These are phyloP conservation scores for Elegia similella DNA, from an alignment of 2,888 invertebrate species.

Conservation along the genomic window DNA sequence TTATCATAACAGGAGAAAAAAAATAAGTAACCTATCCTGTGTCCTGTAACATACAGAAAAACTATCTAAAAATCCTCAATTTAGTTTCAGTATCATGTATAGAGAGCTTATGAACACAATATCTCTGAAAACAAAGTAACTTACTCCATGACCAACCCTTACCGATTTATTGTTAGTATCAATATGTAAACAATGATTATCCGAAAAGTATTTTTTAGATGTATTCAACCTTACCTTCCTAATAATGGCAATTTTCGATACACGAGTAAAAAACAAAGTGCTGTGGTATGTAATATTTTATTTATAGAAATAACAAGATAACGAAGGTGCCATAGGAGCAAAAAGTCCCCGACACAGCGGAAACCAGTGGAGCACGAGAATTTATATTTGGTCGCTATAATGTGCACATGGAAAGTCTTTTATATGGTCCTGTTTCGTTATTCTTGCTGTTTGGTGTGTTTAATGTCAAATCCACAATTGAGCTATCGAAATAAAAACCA, in stretches of 20 bases:
- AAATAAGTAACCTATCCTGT: no score
- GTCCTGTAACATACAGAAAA: no score
- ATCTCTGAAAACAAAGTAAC: no score
- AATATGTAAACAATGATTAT: not conserved
- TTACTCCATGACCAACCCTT: no score
- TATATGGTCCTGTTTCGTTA: not conserved
- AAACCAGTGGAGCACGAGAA: not conserved
- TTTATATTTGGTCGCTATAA: not conserved
- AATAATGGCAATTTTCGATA: not conserved
- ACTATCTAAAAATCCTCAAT: no score
- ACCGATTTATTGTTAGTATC: not conserved
- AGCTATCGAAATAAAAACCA: no score
- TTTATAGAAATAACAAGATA: slow-evolving; percentile 16
- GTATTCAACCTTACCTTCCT: not conserved
- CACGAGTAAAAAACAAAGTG: not conserved
- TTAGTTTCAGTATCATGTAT: no score
- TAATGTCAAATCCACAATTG: not conserved
- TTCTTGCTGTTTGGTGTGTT: not conserved
- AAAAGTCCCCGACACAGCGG: slow-evolving; percentile 11
- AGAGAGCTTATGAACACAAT: no score
- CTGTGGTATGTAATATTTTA: slow-evolving; percentile 2
- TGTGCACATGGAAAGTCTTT: not conserved
- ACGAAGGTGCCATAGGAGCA: not conserved
- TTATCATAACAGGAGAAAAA: no score
- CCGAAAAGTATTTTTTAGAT: not conserved